These are phyloP conservation scores for Agrenia bidenticulata DNA, from an alignment of 2,888 invertebrate species.

Conservation along the genomic window DNA sequence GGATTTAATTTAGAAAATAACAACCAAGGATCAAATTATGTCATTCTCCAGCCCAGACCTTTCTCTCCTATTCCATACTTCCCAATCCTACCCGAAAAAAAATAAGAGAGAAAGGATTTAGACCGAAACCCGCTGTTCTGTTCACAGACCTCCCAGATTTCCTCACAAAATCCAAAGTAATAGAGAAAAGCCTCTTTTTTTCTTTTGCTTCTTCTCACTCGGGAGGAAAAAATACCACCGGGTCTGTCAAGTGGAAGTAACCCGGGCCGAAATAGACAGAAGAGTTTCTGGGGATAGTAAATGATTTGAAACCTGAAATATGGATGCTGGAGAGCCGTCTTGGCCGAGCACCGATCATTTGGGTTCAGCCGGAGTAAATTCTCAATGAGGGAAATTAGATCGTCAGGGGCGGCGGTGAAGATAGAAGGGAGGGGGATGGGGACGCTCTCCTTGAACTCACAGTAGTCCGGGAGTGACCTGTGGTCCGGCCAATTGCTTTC, in stretches of 20 bases:
- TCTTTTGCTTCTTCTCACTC: no score
- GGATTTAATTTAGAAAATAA: constrained; percentile 25
- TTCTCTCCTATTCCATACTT: background rate
- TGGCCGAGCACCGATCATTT: constrained; percentile 74
- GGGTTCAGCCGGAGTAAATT: constrained; percentile 80
- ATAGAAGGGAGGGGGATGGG: constrained; percentile 84
- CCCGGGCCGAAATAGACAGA: no score
- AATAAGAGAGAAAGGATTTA: background rate
- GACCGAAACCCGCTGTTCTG: background rate
- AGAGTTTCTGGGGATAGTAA: no score
- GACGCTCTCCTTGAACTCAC: constrained; percentile 78
- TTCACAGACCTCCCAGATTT: no score
- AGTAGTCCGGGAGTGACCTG: constrained; percentile 72
- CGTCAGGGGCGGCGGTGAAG: constrained; percentile 93
- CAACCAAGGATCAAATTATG: constrained; percentile 13
- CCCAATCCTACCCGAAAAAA: background rate
- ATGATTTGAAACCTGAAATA: constrained; percentile 68
- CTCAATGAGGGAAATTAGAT: constrained; percentile 78
- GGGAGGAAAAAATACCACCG: no score
- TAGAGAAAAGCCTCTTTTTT: background rate
- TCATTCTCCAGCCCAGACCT: background rate
- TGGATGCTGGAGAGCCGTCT: constrained; percentile 81
- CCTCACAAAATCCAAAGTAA: background rate
- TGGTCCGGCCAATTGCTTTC: constrained; percentile 84
- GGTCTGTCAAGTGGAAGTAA: no score